Evolutionary conservation across 2,113 vertebrate species (phyloP).

Genomic region (Myiozetetes cayanensis): DNA sequence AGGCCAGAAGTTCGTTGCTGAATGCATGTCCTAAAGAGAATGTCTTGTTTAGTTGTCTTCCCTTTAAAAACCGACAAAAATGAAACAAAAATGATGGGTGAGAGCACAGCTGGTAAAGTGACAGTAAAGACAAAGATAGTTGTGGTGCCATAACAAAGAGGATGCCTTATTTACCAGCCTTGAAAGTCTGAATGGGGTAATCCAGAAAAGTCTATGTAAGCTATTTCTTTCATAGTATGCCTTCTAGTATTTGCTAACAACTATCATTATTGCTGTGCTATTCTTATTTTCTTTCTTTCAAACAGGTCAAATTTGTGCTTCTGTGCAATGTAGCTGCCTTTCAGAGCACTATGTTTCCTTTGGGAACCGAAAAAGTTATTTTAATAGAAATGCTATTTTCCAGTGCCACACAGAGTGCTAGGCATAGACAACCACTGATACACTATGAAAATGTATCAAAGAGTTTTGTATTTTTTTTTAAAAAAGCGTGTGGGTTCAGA

Average conservation of each 20-base stretch:
- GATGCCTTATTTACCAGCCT: not conserved
- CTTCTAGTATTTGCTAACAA: not conserved
- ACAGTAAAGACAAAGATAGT: not conserved
- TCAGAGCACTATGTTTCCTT: not conserved
- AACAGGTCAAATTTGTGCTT: not conserved
- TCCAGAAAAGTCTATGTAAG: not conserved
- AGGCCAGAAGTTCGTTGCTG: not conserved
- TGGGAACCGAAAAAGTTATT: not conserved
- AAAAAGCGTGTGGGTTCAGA: not conserved
- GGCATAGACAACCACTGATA: not conserved
- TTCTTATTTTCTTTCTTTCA: not conserved
- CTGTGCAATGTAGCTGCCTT: not conserved
- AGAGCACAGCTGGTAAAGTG: not conserved
- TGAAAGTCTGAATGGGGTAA: not conserved
- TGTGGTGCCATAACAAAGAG: not conserved
- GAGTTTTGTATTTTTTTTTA: not conserved
- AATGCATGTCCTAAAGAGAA: not conserved
- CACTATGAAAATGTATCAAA: not conserved
- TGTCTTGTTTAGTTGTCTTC: not conserved
- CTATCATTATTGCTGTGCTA: not conserved
- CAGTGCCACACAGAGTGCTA: not conserved
- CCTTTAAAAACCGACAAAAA: not conserved
- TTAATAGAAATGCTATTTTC: not conserved
- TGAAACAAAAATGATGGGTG: not conserved
- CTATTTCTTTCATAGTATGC: not conserved